Evolutionary conservation across 2,888 invertebrate species (phyloP).

Genomic region (Fabriciana adippe): DNA sequence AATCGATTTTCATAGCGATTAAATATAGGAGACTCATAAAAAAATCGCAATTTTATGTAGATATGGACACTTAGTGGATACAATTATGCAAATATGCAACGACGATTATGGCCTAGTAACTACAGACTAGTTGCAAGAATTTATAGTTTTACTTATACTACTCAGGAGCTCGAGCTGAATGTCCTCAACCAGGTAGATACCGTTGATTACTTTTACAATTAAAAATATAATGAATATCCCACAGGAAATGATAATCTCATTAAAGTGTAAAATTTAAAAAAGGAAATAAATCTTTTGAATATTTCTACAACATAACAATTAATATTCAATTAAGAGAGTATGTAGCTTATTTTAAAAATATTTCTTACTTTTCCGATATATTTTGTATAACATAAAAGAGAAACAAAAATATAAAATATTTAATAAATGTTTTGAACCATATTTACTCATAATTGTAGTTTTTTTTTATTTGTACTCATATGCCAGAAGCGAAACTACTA

Average conservation of each 20-base stretch:
- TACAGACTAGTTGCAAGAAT: constrained; percentile 70
- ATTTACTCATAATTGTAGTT: background rate
- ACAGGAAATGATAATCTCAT: too few species aligned
- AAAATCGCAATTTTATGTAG: constrained; percentile 79
- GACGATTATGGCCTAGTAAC: constrained; percentile 75
- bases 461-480: constrained; percentile 12
- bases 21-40: constrained; percentile 70
- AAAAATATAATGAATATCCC: background rate
- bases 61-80: constrained; percentile 72
- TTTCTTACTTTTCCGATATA: too few species aligned
- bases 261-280: too few species aligned
- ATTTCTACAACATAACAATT: too few species aligned
- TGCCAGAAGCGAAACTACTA: constrained; percentile 60
- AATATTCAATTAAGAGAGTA: too few species aligned
- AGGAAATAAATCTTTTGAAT: too few species aligned
- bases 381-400: too few species aligned
- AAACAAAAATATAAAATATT: too few species aligned
- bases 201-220: constrained; percentile 47
- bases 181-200: constrained; percentile 48
- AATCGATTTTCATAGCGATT: constrained; percentile 58
- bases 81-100: constrained; percentile 78
- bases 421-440: background rate
- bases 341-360: too few species aligned
- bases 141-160: constrained; percentile 53
- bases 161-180: constrained; percentile 36